Evolutionary conservation across 2,888 invertebrate genomes (phyloP).

Genomic region (Aphodius sticticus): DNA sequence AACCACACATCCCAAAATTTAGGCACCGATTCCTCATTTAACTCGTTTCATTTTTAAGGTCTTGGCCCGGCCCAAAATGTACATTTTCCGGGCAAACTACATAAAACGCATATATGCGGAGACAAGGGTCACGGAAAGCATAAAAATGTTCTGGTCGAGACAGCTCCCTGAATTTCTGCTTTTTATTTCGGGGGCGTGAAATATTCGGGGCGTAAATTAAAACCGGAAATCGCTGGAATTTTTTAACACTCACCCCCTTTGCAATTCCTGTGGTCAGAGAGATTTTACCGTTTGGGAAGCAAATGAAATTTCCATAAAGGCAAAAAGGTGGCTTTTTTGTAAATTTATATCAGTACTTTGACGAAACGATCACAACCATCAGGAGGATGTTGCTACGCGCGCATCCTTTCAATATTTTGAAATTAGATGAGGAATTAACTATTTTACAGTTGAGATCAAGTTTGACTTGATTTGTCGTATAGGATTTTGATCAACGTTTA

Average conservation of each 20-base stretch:
- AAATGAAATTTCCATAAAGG: too few species aligned
- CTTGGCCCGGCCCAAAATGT: not conserved
- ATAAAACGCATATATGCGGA: slow-evolving; percentile 24
- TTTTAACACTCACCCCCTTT: not conserved
- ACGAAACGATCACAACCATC: too few species aligned
- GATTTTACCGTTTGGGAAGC: too few species aligned
- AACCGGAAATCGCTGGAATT: slow-evolving; percentile 10
- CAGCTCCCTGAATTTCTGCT: slow-evolving; percentile 11
- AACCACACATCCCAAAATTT: slow-evolving; percentile 6
- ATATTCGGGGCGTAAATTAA: slow-evolving; percentile 16
- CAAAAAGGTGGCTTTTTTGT: too few species aligned
- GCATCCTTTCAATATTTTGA: too few species aligned
- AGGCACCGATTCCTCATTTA: slow-evolving; percentile 9
- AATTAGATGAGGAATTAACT: too few species aligned
- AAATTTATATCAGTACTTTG: too few species aligned
- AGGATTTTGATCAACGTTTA: too few species aligned
- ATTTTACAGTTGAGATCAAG: too few species aligned
- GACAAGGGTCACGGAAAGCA: slow-evolving; percentile 16
- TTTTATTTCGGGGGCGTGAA: not conserved
- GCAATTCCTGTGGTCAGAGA: not conserved
- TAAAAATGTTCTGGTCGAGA: slow-evolving; percentile 16
- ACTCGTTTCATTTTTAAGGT: slow-evolving; percentile 1
- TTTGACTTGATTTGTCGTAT: too few species aligned
- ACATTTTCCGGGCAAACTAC: slow-evolving; percentile 20
- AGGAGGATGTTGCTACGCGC: too few species aligned